Evolutionary conservation across 2,888 invertebrate genomes (phyloP), one percentile per base, ranked within the genome.

Genomic region (Chirona hameri): DNA sequence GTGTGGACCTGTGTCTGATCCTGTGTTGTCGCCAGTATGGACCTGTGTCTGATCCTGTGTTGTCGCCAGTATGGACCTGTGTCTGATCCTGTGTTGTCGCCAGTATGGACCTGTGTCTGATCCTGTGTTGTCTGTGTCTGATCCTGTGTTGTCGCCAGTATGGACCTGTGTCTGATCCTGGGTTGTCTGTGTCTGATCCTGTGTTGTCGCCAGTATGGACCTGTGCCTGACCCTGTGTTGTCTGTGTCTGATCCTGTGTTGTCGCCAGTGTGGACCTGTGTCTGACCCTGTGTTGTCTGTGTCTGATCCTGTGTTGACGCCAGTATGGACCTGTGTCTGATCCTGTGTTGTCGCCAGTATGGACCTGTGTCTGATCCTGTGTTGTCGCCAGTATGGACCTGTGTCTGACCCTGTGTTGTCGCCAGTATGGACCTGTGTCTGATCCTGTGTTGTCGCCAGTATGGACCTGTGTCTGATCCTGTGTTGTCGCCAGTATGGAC

Each of bases 251-350:
- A 55, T 82, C 76, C 55, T 84, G 81, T 21, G 82, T 80, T 80
- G 55, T 81, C 72, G 76, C 82, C 81, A 39, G 95, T n/a, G 91
- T 98, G 14, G 91, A 91, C 84, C 92, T 95, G 48, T 93, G 39
- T n/a, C n/a, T n/a, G 39, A 39, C 7, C n/a, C n/a, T n/a, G n/a
- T n/a, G n/a, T n/a, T n/a, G n/a, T n/a, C 39, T 7, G 4, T 2
- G 7, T 39, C 39, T 39, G 39, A 39, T 7, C 39, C 39, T 39
- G 39, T 39, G 7, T 39, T 39, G 39, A n/a, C n/a, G n/a, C n/a
- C n/a, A n/a, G n/a, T n/a, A n/a, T n/a, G n/a, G n/a, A n/a, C 7
- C 39, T 39, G 39, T 39, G 7, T 39, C 39, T 39, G 39, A 39
- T 7, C 39, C 39, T 39, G 39, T 39, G 7, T 39, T 39, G 39